A percentile compares a stretch with the other conserved stretches of the same genome.
Conservation (phyloP, 2,113 vertebrate species). For the Lepus americanus region DNA sequence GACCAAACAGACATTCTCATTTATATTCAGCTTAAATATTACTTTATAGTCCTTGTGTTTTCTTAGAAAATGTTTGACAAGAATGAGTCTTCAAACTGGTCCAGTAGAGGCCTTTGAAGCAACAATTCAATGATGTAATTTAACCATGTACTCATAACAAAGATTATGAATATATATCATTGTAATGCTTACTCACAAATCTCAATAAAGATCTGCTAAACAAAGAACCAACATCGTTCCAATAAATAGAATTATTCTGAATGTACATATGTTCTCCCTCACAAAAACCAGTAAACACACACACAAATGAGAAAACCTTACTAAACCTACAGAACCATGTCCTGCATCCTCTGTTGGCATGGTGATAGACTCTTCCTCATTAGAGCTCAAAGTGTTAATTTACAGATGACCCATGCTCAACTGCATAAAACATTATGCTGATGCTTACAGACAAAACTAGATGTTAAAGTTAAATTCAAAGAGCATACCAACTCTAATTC, state of each 20-base stretch:
- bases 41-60: neutral
- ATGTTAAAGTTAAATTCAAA: slow-evolving; percentile 66
- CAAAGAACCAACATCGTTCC: neutral
- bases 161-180: neutral
- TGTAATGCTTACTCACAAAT: neutral
- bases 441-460: neutral
- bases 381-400: neutral
- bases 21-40: neutral
- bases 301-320: neutral
- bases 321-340: neutral
- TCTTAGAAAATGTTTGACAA: slow-evolving; percentile 34
- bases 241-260: neutral
- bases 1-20: neutral
- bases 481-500: slow-evolving; percentile 11
- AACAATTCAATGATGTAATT: neutral
- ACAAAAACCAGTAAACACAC: neutral
- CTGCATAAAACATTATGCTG: neutral
- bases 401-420: neutral
- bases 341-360: neutral
- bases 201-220: slow-evolving; percentile 26
- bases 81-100: neutral
- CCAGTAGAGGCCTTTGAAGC: neutral
- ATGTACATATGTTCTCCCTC: neutral
- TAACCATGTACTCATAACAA: neutral
- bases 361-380: neutral